These are phyloP conservation scores for Acrossocheilus fasciatus DNA, from an alignment of 2,797 vertebrate genomes.

Conservation along the genomic window DNA sequence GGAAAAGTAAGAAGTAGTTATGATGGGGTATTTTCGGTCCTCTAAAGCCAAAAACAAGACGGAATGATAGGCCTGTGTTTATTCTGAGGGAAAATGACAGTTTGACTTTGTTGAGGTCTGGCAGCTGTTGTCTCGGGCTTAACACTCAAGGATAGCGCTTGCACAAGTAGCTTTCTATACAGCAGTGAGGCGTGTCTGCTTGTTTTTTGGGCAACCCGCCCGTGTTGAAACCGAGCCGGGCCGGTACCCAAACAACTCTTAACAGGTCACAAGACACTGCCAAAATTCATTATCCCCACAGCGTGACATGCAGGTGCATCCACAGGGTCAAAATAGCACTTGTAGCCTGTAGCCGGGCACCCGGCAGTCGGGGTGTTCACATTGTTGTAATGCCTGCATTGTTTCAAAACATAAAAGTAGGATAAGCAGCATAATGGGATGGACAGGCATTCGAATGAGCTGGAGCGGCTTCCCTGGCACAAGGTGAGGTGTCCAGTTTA, in stretches of 20 bases:
- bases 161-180: background rate
- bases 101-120: conserved; percentile 52
- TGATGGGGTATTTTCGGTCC: conserved; percentile 65
- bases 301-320: conserved; percentile 31
- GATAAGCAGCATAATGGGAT: conserved; percentile 55
- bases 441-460: background rate
- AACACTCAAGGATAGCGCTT: conserved; percentile 17
- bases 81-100: conserved; percentile 61
- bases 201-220: conserved; percentile 23
- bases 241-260: conserved; percentile 8
- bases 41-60: conserved; percentile 64
- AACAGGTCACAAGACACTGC: conserved; percentile 17
- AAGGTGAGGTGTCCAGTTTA: conserved; percentile 47
- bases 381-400: conserved; percentile 71
- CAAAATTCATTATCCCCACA: conserved; percentile 29
- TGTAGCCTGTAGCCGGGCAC: background rate
- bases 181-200: background rate
- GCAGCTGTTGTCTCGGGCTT: conserved; percentile 62
- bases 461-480: conserved; percentile 46
- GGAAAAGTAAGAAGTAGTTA: conserved; percentile 47
- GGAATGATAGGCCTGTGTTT: conserved; percentile 52
- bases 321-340: conserved; percentile 9
- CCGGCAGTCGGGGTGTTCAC: conserved; percentile 59
- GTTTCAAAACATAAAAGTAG: conserved; percentile 70
- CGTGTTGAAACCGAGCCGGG: conserved; percentile 1